Conservation (phyloP, 2,113 vertebrate species). For the Ptychochromis oligacanthus region DNA sequence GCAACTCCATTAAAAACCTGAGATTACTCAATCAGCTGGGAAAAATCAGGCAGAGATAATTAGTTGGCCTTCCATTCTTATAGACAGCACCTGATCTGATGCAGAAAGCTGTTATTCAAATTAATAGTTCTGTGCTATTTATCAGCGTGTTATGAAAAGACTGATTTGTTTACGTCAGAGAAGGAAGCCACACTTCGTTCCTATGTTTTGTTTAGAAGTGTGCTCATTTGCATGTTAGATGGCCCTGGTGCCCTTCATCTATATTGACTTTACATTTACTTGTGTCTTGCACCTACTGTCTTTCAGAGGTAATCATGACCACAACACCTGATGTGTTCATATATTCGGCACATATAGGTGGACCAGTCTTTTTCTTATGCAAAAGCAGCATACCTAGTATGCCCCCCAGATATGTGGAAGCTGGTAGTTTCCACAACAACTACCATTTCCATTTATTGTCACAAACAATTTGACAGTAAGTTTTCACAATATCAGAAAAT, state of each 20-base stretch:
- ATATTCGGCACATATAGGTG: neutral
- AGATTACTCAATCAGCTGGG: neutral
- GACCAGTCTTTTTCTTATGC: neutral
- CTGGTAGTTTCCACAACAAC: neutral
- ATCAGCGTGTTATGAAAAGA: neutral
- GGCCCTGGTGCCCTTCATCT: neutral
- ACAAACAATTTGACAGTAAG: too few species aligned
- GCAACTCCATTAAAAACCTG: neutral
- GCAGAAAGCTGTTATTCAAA: constrained; percentile 3
- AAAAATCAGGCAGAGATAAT: neutral
- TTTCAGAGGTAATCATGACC: neutral
- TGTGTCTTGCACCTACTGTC: neutral
- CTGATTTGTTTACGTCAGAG: constrained; percentile 27
- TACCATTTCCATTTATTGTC: too few species aligned
- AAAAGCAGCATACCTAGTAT: neutral
- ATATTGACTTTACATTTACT: neutral
- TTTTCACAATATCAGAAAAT: too few species aligned
- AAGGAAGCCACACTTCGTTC: neutral
- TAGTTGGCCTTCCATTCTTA: constrained; percentile 1
- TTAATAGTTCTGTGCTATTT: neutral
- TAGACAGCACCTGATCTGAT: neutral
- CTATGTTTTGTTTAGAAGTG: neutral
- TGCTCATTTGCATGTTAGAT: constrained; percentile 15
- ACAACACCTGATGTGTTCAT: neutral
- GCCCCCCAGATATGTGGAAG: neutral